phyloP scores from a whole-genome alignment of 2,113 vertebrate genomes.

The Butastur rufipennis region DNA sequence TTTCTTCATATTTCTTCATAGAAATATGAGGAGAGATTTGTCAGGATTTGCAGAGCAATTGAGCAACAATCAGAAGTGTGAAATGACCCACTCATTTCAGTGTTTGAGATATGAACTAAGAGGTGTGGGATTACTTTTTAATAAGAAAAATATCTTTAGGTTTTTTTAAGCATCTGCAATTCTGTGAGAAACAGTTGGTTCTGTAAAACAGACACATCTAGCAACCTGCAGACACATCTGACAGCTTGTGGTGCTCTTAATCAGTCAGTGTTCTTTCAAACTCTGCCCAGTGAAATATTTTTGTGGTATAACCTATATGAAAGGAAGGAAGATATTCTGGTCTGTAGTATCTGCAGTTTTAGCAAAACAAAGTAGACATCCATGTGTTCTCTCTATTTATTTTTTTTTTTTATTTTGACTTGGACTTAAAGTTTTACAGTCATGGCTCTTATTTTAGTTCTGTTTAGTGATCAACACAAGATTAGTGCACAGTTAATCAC shows the following conservation, averaged over 20 bases:
- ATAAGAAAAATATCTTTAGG: too few species aligned
- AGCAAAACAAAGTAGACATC: not conserved
- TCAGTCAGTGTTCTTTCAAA: not conserved
- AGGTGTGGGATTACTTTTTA: too few species aligned
- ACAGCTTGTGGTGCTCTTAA: not conserved
- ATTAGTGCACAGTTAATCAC: not conserved
- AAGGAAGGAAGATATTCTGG: not conserved
- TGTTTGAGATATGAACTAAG: too few species aligned
- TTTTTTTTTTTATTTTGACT: not conserved
- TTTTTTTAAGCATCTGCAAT: too few species aligned
- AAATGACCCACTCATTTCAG: too few species aligned
- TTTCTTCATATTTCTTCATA: too few species aligned
- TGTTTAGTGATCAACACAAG: not conserved
- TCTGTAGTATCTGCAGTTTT: not conserved
- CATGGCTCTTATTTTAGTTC: not conserved
- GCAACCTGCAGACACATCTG: not conserved
- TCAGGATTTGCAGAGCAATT: too few species aligned
- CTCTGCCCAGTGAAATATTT: not conserved
- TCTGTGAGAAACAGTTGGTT: too few species aligned
- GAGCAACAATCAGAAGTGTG: too few species aligned
- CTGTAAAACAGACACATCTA: not conserved
- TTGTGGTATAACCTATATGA: not conserved
- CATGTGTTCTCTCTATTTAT: not conserved
- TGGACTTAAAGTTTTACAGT: not conserved
- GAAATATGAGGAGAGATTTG: too few species aligned